Base-by-base conservation (phyloP, 2,888 invertebrate species). In the Thereva nobilitata region DNA sequence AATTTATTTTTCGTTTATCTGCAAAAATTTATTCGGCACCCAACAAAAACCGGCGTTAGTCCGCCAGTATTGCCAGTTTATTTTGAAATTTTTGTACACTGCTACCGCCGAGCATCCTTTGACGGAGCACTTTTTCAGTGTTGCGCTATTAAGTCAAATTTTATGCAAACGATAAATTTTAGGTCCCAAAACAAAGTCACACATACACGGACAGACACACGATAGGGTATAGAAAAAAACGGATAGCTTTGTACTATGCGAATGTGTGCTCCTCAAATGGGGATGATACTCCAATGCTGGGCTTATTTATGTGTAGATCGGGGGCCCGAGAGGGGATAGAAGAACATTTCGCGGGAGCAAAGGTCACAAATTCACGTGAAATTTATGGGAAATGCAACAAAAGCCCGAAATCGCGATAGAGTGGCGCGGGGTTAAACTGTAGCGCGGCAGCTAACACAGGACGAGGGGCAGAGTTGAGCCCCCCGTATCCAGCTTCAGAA, bases 301-400 rank as follows among this genome's bases (percentile, higher is more conserved):
- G 64, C 68, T 68, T 68, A 68, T 68, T 68, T 68, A 68, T 68
- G 68, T 54, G 66, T 66, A 44, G 7, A 8, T 42, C 42, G 7
- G n/a, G 42, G 47, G n/a, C n/a, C n/a, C n/a, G n/a, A 50, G 23
- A 2, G 23, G 50, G 56, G 52, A 59, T 42, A 65, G 64, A 45
- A 59, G 61, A 66, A 65, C 67, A 67, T 65, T 69, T 67, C 65
- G 67, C 69, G 67, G 50, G 56, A 65, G 64, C 64, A 67, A 68
- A 70, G 68, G 68, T 68, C 68, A 70, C 70, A 68, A 70, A 68
- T 70, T 70, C 64, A 68, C 68, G 67, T 67, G 53, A 66, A 66
- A 70, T 70, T 70, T 70, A 70, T 70, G 67, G 59, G 53, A 64
- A 23, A 67, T 70, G 67, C 70, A 70, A 67, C 65, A 59, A 61